phyloP scores from a whole-genome alignment of 2,113 vertebrate genomes.

The Festucalex cinctus region DNA sequence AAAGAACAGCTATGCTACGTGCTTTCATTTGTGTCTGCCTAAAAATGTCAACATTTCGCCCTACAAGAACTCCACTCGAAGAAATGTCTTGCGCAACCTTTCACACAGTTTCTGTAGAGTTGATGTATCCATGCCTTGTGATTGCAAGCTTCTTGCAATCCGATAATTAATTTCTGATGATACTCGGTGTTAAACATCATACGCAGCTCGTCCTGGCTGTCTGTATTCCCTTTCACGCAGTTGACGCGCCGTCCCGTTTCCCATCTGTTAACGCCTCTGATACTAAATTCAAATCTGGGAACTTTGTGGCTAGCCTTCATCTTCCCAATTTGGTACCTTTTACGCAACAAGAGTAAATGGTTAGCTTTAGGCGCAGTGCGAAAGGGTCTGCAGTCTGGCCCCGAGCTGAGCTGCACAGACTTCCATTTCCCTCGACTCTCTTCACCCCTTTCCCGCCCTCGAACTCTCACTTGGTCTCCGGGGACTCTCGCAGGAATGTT shows the following conservation, averaged over 20 bases:
- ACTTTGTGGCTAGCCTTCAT: not conserved
- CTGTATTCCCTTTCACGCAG: no score
- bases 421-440: not conserved
- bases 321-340: not conserved
- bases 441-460: slow-evolving; percentile 3
- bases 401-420: not conserved
- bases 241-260: no score
- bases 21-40: no score
- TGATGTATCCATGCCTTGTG: no score
- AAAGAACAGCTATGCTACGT: no score
- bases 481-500: slow-evolving; percentile 61
- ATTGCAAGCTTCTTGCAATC: not conserved
- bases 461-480: slow-evolving; percentile 19
- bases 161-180: not conserved
- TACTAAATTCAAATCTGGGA: not conserved
- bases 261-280: no score
- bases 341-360: not conserved
- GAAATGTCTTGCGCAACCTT: no score
- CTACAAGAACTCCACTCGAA: no score
- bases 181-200: not conserved
- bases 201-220: no score
- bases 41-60: no score
- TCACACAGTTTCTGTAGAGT: no score
- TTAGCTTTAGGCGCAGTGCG: not conserved
- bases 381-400: not conserved